Base-by-base conservation (phyloP, 1,140 invertebrate genomes). In the Lordiphosa clarofinis region DNA sequence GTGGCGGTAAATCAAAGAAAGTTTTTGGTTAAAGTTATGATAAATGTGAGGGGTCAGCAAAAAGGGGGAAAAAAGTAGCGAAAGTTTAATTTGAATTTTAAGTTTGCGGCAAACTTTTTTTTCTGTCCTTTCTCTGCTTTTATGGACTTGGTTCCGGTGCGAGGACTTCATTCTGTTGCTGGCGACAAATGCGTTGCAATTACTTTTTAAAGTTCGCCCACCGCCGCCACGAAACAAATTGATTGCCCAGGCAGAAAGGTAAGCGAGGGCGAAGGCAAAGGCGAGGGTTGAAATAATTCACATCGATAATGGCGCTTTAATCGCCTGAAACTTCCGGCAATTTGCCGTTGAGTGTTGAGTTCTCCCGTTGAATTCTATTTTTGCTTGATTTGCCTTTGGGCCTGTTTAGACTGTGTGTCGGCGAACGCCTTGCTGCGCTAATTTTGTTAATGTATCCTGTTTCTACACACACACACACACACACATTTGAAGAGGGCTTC, bases 31-130 rank as follows among this genome's bases (percentile, higher is more conserved):
- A 37, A 47, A 70, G 65, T 71, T 82, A 62, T 81, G 60, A 82
- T 69, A 69, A 82, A 81, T 82, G 67, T 56, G n/a, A 47, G 54
- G 50, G 49, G 37, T 36, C 53, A 33, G 61, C 72, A 71, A 82
- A 81, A 81, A 48, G 48, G 19, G 12, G 12, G 4, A n/a, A 31
- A 11, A 44, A 12, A 12, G 66, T 61, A 82, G 52, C 38, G 21
- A 82, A 81, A 82, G 76, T 82, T 82, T 82, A 82, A 82, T 82
- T 82, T 82, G 76, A 82, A 82, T 82, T 84, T 82, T 47, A 71
- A 81, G 72, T 82, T 67, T 82, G 48, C 28, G 61, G 55, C 36
- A 72, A 81, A 81, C 47, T 62, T 81, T 67, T 66, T 35, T 54
- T 33, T 9, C 4, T 47, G 49, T 35, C 8, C 6, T 47, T 52